Evolutionary conservation across 2,797 vertebrate genomes (phyloP).

Genomic region (Micrastur ruficollis): DNA sequence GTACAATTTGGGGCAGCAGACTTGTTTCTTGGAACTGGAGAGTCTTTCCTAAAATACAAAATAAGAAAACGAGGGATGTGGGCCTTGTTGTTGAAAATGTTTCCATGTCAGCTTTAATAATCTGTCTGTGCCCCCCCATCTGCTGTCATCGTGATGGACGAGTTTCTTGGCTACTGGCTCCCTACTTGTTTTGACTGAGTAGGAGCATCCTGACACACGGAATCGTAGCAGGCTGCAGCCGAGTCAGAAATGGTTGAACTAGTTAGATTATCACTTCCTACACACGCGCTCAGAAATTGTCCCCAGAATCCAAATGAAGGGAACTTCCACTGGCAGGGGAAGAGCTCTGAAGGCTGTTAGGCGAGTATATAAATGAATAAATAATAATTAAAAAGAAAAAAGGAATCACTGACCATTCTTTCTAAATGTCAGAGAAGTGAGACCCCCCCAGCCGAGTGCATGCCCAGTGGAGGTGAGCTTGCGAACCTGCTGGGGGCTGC

Average conservation of each 20-base stretch:
- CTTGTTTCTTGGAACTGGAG: not conserved
- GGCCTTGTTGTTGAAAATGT: not conserved
- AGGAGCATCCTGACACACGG: not conserved
- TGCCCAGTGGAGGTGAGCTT: not conserved
- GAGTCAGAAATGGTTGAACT: not conserved
- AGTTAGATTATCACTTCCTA: not conserved
- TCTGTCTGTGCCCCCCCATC: not conserved
- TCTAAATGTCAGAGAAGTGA: not conserved
- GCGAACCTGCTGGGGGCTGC: not conserved
- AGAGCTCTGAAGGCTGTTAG: not conserved
- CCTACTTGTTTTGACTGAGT: not conserved
- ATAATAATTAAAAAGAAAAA: too few species aligned
- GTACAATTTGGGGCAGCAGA: not conserved
- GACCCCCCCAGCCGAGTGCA: fast-evolving
- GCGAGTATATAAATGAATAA: not conserved
- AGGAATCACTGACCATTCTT: fast-evolving
- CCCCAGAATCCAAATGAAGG: not conserved
- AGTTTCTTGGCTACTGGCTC: not conserved
- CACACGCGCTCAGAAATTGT: fast-evolving
- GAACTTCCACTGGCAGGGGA: not conserved
- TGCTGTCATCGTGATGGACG: not conserved
- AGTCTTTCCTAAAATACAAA: not conserved
- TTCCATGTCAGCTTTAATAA: not conserved
- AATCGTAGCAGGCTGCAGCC: not conserved
- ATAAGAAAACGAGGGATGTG: fast-evolving